A percentile compares a stretch with the other conserved stretches of the same genome.
Conservation (phyloP, 2,113 vertebrate genomes). For the Pelusios castaneus region DNA sequence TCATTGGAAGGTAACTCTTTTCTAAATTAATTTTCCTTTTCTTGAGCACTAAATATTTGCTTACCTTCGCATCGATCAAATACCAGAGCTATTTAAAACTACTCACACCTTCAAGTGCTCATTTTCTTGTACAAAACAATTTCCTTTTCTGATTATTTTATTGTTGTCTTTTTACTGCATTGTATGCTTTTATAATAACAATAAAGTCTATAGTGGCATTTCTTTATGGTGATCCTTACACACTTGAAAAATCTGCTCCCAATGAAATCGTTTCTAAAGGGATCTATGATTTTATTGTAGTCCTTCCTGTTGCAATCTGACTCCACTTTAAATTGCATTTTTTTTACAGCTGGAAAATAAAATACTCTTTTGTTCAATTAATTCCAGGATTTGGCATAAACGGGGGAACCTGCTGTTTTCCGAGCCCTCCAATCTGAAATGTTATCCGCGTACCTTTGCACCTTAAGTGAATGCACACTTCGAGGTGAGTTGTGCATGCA, state of each 20-base stretch:
- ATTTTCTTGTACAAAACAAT: background rate
- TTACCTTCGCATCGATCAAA: background rate
- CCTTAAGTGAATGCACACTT: background rate
- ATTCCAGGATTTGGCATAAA: constrained; percentile 17
- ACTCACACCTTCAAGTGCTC: background rate
- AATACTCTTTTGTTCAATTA: background rate
- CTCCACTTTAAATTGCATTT: background rate
- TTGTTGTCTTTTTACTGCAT: background rate
- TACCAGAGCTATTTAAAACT: constrained; percentile 8
- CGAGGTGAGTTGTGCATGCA: background rate
- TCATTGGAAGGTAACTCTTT: constrained; percentile 46
- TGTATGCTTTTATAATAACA: background rate
- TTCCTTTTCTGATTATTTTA: background rate
- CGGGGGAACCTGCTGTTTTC: constrained; percentile 1
- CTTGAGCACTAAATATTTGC: background rate
- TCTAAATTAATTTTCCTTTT: constrained; percentile 16
- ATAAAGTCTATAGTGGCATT: background rate
- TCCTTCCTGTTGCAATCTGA: background rate
- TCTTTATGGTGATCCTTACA: background rate
- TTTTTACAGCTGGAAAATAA: background rate
- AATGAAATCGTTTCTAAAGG: background rate
- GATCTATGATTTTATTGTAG: constrained; percentile 20
- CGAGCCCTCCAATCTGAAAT: constrained; percentile 10
- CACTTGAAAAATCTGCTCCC: background rate
- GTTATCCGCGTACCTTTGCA: constrained; percentile 10